Conservation (phyloP, 1,140 invertebrate species). For the Drosophila grimshawi region DNA sequence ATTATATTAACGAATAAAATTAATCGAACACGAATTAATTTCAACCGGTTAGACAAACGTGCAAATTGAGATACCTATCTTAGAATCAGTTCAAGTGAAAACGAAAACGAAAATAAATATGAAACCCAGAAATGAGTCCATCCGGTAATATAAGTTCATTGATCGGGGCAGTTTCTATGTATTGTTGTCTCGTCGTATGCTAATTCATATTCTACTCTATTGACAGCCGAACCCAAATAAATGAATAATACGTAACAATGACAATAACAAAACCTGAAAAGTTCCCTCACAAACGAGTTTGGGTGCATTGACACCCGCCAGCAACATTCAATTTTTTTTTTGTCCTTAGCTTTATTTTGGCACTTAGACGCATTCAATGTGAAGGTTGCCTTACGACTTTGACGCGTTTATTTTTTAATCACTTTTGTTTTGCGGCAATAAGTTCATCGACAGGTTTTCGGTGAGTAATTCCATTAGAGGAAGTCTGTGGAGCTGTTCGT, state of each 20-base stretch:
- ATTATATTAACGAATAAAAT: constrained; percentile 47
- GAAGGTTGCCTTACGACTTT: constrained; percentile 59
- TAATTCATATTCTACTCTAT: constrained; percentile 61
- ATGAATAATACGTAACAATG: constrained; percentile 55
- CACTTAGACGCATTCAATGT: constrained; percentile 67
- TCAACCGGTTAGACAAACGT: constrained; percentile 21
- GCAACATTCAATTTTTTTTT: constrained; percentile 20
- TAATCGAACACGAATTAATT: constrained; percentile 38
- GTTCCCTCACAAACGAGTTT: constrained; percentile 56
- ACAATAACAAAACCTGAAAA: constrained; percentile 53
- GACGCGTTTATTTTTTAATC: constrained; percentile 35
- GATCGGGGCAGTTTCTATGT: constrained; percentile 52
- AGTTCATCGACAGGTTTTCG: constrained; percentile 62
- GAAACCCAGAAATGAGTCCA: constrained; percentile 60
- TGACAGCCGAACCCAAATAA: constrained; percentile 56
- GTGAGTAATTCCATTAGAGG: constrained; percentile 67
- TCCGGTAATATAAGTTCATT: constrained; percentile 59
- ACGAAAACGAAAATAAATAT: constrained; percentile 27
- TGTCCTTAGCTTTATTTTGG: neutral
- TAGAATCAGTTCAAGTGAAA: constrained; percentile 51
- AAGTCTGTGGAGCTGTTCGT: constrained; percentile 51
- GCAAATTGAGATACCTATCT: constrained; percentile 33
- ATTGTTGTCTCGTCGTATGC: constrained; percentile 48
- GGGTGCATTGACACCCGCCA: constrained; percentile 67
- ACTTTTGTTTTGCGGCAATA: constrained; percentile 38